A percentile compares a stretch with the other conserved stretches of the same genome.
Conservation (phyloP, 2,797 vertebrate genomes). For the Coluber constrictor region DNA sequence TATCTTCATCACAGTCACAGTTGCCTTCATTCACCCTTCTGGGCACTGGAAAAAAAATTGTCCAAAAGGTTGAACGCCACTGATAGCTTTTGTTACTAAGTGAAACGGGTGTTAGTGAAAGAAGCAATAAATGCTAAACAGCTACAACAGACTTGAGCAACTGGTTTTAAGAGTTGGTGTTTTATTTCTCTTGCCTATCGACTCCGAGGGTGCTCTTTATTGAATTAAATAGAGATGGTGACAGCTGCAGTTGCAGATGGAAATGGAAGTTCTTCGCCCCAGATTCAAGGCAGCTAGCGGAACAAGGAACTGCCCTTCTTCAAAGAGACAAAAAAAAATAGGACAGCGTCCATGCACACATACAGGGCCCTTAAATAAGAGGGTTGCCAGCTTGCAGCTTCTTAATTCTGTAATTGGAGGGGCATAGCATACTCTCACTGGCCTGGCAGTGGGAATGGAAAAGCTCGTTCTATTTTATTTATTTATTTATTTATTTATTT, state of each 20-base stretch:
- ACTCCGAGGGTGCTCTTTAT: slow-evolving; percentile 39
- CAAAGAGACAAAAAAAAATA: neutral
- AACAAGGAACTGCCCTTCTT: neutral
- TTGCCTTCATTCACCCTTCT: slow-evolving; percentile 1
- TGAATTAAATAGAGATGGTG: neutral
- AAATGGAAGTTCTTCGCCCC: neutral
- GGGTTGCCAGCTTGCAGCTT: neutral
- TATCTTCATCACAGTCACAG: slow-evolving; percentile 8
- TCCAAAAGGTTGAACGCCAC: slow-evolving; percentile 23
- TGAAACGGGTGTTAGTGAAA: slow-evolving; percentile 58
- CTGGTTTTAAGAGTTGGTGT: slow-evolving; percentile 27
- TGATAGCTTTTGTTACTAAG: slow-evolving; percentile 45
- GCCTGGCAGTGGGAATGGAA: neutral
- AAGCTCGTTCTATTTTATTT: neutral
- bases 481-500: too few relatives aligned
- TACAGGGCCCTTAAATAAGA: neutral
- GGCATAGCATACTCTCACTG: neutral
- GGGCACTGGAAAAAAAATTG: slow-evolving; percentile 8
- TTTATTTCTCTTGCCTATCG: slow-evolving; percentile 26
- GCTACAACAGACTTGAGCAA: slow-evolving; percentile 52
- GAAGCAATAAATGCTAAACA: slow-evolving; percentile 64
- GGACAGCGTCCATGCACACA: neutral
- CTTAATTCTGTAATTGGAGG: neutral
- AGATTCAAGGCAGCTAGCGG: neutral
- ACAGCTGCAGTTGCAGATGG: neutral